Conservation (phyloP, 2,888 invertebrate species). For the Eupeodes luniger region DNA sequence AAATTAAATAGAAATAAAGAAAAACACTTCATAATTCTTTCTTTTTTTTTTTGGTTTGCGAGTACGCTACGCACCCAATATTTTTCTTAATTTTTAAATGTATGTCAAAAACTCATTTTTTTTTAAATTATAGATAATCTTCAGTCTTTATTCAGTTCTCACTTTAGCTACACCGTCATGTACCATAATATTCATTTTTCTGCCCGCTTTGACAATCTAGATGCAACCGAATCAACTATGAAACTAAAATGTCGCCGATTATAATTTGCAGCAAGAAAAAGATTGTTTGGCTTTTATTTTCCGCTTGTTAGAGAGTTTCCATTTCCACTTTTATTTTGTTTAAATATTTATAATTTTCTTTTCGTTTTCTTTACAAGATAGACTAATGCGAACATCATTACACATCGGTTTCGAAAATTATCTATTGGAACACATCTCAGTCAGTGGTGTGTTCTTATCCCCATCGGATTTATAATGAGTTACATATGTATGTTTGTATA, state of each 20-base stretch:
- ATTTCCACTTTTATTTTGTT: conserved; percentile 55
- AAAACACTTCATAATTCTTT: conserved; percentile 19
- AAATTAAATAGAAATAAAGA: conserved; percentile 8
- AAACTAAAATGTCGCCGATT: conserved; percentile 59
- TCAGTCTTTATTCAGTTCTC: neutral
- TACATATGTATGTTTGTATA: neutral
- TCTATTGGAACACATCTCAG: conserved; percentile 49
- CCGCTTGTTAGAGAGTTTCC: conserved; percentile 43
- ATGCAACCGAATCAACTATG: conserved; percentile 56
- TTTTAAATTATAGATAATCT: neutral
- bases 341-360: conserved; percentile 43
- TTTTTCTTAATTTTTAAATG: conserved; percentile 1
- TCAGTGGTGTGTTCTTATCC: conserved; percentile 41
- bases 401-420: conserved; percentile 50
- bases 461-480: conserved; percentile 35
- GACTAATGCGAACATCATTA: conserved; percentile 42
- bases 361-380: conserved; percentile 18
- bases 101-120: neutral
- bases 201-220: conserved; percentile 24
- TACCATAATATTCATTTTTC: neutral
- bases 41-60: neutral
- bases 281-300: conserved; percentile 38
- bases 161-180: no score
- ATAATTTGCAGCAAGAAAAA: conserved; percentile 34
- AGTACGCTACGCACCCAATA: neutral